These are phyloP conservation scores for Porites divaricata DNA, from an alignment of 92 coral and sea anemone species.

Conservation along the genomic window DNA sequence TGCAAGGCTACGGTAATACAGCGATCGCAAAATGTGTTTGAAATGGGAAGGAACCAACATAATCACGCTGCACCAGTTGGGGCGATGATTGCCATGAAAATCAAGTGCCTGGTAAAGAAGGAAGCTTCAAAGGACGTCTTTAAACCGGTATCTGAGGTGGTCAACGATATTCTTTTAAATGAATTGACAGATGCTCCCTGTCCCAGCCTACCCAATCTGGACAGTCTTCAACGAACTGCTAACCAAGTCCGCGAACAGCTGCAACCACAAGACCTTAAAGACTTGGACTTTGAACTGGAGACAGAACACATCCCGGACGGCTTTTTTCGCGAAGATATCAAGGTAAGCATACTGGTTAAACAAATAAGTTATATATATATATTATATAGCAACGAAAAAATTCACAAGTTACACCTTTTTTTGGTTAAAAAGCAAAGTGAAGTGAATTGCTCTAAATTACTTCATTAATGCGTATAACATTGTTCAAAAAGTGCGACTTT, in stretches of 20 bases:
- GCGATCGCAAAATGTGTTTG: no score
- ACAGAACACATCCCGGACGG: constrained; percentile 44
- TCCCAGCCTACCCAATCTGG: constrained; percentile 28
- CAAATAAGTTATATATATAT: no score
- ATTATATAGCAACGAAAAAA: no score
- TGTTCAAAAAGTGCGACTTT: no score
- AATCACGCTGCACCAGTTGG: neutral
- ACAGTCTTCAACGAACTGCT: constrained; percentile 33
- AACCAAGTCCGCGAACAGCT: constrained; percentile 37
- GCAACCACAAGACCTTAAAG: constrained; percentile 48
- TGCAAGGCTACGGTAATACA: neutral
- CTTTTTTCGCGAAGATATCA: constrained; percentile 26
- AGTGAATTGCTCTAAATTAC: no score
- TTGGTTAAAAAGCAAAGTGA: no score
- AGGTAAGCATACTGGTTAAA: constrained; percentile 7
- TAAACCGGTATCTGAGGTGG: constrained; percentile 41
- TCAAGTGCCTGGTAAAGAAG: constrained; percentile 18
- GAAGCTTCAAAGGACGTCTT: constrained; percentile 21
- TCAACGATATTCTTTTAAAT: constrained; percentile 29
- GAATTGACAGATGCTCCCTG: constrained; percentile 22
- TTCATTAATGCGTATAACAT: no score
- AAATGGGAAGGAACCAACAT: no score
- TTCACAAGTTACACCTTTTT: no score
- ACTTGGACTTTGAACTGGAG: constrained; percentile 42
- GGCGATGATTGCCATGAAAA: constrained; percentile 11